Base-by-base conservation (phyloP, 2,113 vertebrate genomes). In the Procapra przewalskii region DNA sequence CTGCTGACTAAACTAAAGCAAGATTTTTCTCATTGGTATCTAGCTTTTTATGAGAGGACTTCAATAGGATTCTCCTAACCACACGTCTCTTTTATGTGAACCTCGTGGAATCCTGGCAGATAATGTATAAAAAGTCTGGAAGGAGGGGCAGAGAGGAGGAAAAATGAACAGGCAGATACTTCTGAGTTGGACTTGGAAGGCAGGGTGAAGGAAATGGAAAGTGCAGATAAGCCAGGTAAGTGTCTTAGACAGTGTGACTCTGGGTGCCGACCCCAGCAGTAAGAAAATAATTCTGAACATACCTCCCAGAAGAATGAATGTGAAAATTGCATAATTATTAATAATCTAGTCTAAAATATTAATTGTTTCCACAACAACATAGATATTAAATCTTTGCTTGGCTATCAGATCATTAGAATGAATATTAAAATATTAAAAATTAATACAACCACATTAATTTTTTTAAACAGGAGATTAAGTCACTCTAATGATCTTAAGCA, bases 371-470 rank as follows among this genome's bases (percentile, higher is more conserved):
- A 88, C 91, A 95, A 86, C 33, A 97, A 55, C 9, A 80, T 21
- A 95, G 79, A 85, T 36, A 36, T 50, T 45, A 79, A 92, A 92
- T 59, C 3, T 94, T 95, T 77, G 16, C 71, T 85, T 92, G 13
- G 43, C 48, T 89, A 77, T 92, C n/a, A 80, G 43, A 50, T 79
- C 59, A 75, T 96, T 90, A 45, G 84, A 89, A 88, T 43, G 60
- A 97, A 96, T 98, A 97, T 98, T 97, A 91, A 96, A 97, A 83
- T 95, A 96, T 97, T 97, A 96, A 97, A 98, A 97, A 96, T 96
- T 94, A 93, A 96, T 96, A 27, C 7, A 64, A 43, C n/a, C 77
- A 64, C 85, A 93, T 93, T 95, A 88, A 36, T 95, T 40, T 94
- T 50, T 95, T 91, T 82, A 88, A 98, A 91, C 7, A 84, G 45